These are phyloP conservation scores for Mus caroli DNA, from an alignment of 2,797 vertebrate species.

Conservation along the genomic window DNA sequence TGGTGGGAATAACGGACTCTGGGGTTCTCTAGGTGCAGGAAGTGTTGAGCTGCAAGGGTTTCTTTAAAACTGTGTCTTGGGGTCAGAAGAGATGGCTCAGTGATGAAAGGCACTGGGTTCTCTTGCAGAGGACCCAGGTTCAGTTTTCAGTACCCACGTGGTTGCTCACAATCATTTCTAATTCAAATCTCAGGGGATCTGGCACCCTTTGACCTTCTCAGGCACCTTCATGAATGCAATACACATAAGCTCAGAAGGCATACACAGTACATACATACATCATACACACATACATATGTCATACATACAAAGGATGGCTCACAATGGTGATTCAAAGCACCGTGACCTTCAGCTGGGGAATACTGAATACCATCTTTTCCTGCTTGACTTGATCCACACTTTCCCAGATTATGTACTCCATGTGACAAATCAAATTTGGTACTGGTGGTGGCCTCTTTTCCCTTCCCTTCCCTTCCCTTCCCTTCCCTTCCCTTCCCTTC, in stretches of 20 bases:
- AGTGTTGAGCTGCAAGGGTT: conserved; percentile 26
- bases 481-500: background rate
- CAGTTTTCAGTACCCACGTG: no score
- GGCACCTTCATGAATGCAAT: no score
- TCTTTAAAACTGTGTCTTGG: conserved; percentile 23
- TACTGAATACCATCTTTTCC: background rate
- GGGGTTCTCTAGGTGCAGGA: background rate
- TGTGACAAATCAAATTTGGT: background rate
- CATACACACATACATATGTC: background rate
- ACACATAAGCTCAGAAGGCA: background rate
- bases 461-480: no score
- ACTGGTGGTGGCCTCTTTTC: background rate
- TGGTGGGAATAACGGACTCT: background rate
- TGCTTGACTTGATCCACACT: background rate
- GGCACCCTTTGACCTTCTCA: no score
- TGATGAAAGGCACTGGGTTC: background rate
- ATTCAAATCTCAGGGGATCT: background rate
- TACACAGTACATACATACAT: background rate
- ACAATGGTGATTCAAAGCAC: background rate
- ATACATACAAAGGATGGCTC: background rate
- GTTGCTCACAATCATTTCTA: background rate
- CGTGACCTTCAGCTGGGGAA: background rate
- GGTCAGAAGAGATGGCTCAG: background rate
- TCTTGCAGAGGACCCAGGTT: background rate
- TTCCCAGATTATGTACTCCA: background rate